phyloP scores from a whole-genome alignment of 2,888 invertebrate genomes.

The Cerastis leucographa region DNA sequence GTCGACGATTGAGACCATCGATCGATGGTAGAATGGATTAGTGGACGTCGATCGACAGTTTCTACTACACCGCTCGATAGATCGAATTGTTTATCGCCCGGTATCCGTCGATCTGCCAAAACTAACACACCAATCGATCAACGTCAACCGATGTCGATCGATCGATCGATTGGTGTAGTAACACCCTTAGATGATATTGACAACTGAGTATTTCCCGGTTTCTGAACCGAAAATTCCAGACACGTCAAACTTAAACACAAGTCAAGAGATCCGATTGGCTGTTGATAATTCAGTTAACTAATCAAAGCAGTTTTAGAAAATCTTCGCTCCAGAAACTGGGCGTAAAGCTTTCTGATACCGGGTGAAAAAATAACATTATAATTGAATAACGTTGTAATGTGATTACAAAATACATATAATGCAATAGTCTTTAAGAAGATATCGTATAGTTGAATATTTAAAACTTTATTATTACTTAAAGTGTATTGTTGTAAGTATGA shows the following conservation, averaged over 20 bases:
- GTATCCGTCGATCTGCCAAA: too few relatives aligned
- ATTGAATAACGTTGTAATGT: conserved; percentile 71
- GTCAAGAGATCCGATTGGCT: neutral
- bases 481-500: conserved; percentile 87
- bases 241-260: neutral
- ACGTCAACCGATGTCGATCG: too few relatives aligned
- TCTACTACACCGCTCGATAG: too few relatives aligned
- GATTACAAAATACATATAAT: conserved; percentile 81
- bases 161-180: too few relatives aligned
- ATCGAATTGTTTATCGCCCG: too few relatives aligned
- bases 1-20: too few relatives aligned
- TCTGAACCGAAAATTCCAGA: neutral
- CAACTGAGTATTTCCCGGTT: neutral
- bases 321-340: too few relatives aligned
- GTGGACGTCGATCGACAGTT: too few relatives aligned
- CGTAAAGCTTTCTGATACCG: conserved; percentile 19
- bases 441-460: conserved; percentile 84
- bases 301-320: neutral
- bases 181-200: neutral
- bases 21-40: too few relatives aligned
- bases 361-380: conserved; percentile 53
- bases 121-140: too few relatives aligned
- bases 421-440: conserved; percentile 82
- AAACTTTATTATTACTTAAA: conserved; percentile 85
- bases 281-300: neutral